Evolutionary conservation across 2,797 vertebrate genomes (phyloP).

Genomic region (Coluber constrictor): DNA sequence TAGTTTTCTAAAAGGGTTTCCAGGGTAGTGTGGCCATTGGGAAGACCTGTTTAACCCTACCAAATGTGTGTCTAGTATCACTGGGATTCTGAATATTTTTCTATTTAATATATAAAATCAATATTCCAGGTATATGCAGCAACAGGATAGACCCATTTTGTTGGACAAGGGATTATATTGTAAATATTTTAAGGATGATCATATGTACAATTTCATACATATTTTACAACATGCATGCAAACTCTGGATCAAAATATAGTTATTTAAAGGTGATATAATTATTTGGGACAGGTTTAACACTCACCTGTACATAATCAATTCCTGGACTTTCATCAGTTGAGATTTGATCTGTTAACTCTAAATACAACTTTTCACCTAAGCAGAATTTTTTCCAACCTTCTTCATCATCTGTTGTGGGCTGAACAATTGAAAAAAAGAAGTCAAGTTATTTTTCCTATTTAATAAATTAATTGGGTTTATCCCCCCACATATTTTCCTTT

Average conservation of each 20-base stretch:
- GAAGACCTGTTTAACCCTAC: background rate
- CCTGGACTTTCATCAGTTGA: slow-evolving; percentile 71
- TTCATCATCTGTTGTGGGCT: slow-evolving; percentile 78
- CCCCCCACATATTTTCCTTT: background rate
- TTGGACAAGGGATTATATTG: background rate
- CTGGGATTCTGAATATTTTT: background rate
- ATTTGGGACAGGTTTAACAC: background rate
- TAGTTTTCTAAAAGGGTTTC: background rate
- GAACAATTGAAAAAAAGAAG: slow-evolving; percentile 34
- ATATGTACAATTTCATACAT: background rate
- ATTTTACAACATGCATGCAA: background rate
- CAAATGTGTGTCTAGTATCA: background rate
- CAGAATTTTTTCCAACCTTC: slow-evolving; percentile 83
- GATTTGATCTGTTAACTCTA: slow-evolving; percentile 58
- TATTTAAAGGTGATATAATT: background rate
- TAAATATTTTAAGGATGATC: background rate
- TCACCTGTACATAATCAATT: slow-evolving; percentile 88
- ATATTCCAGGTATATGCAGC: background rate
- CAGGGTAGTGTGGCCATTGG: background rate
- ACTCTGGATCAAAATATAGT: background rate
- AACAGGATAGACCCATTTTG: background rate
- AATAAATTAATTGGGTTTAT: slow-evolving; percentile 6
- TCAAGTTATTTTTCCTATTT: slow-evolving; percentile 14
- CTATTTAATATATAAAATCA: background rate
- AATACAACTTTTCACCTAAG: slow-evolving; percentile 83